Evolutionary conservation across 2,888 invertebrate species (phyloP).

Genomic region (Ceriagrion tenellum): DNA sequence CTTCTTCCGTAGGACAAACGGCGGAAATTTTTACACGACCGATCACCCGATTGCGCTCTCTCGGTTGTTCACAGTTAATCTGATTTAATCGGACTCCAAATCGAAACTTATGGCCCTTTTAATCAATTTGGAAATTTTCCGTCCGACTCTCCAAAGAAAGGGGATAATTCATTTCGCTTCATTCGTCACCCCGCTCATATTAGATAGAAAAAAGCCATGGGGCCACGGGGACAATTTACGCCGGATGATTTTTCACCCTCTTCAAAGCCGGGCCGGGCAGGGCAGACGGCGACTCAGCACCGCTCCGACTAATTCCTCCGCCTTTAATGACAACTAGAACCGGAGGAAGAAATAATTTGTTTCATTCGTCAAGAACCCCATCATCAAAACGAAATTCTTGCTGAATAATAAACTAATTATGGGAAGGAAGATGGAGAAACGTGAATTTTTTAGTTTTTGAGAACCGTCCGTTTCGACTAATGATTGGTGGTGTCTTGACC

Average conservation of each 20-base stretch:
- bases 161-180: constrained; percentile 16
- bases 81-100: constrained; percentile 15
- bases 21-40: neutral
- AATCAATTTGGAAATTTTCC: constrained; percentile 27
- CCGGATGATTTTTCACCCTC: neutral
- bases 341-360: neutral
- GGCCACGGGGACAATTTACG: neutral
- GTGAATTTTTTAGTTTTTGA: neutral
- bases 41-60: neutral
- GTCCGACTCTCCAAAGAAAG: neutral
- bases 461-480: too few relatives aligned
- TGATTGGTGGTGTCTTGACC: too few relatives aligned
- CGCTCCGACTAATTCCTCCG: neutral
- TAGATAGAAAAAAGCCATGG: neutral
- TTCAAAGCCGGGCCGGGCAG: neutral
- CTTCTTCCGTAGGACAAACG: neutral
- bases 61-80: constrained; percentile 1
- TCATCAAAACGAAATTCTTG: neutral
- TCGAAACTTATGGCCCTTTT: constrained; percentile 21
- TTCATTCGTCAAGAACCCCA: neutral
- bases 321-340: neutral
- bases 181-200: constrained; percentile 19
- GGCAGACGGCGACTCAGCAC: neutral
- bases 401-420: neutral
- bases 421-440: neutral